These are phyloP conservation scores for Augochlorella aurata DNA, from an alignment of 2,888 invertebrate genomes.

Conservation along the genomic window DNA sequence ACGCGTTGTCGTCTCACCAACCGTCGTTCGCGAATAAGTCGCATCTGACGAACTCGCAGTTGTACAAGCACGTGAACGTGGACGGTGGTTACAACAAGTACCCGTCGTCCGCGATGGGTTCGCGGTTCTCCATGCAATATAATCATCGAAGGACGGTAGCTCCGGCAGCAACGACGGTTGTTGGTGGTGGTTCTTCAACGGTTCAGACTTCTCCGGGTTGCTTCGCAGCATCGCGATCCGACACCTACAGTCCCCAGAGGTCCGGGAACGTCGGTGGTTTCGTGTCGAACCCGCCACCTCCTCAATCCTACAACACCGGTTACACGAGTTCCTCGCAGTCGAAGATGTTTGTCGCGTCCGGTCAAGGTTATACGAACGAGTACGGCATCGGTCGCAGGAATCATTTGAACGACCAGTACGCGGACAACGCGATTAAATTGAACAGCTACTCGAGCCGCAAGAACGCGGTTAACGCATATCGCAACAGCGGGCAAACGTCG, in stretches of 20 bases:
- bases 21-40: conserved; percentile 52
- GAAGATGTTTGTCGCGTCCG: conserved; percentile 36
- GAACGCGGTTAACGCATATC: conserved; percentile 46
- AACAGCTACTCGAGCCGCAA: conserved; percentile 56
- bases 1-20: conserved; percentile 52
- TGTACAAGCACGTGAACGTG: conserved; percentile 55
- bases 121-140: conserved; percentile 62
- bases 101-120: conserved; percentile 49
- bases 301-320: conserved; percentile 36
- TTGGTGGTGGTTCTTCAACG: conserved; percentile 37
- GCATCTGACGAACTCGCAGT: conserved; percentile 45
- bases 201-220: conserved; percentile 66
- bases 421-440: conserved; percentile 42
- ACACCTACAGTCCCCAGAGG: conserved; percentile 55
- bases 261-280: conserved; percentile 18
- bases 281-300: conserved; percentile 16
- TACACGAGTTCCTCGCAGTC: conserved; percentile 29
- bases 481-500: conserved; percentile 38
- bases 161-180: neutral
- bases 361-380: conserved; percentile 32
- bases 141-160: conserved; percentile 45
- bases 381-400: conserved; percentile 62
- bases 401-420: conserved; percentile 52
- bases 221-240: conserved; percentile 57
- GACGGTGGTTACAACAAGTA: conserved; percentile 59